Base-by-base conservation (phyloP, 1,140 invertebrate genomes). In the Polypedilum vanderplanki region DNA sequence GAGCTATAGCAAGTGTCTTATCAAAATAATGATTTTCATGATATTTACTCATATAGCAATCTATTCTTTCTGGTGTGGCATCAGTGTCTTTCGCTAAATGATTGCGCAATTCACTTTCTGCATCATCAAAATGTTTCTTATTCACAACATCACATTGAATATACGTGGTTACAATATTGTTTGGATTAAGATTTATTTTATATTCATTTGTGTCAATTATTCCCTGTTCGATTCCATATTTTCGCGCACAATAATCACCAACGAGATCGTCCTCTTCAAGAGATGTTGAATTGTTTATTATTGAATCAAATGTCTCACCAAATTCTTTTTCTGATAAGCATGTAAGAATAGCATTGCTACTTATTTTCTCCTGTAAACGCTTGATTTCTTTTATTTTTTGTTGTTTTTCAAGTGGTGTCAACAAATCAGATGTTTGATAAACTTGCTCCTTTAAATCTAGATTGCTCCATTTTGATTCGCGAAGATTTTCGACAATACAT, bases 11-110 rank as follows among this genome's bases (percentile, higher is more conserved):
- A 3, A 70, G 18, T 70, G 65, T 70, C 17, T 70, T 70, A 70
- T 70, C 65, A 22, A 70, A 70, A 70, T 70, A 70, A 70, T 70
- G 65, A 70, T 70, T 70, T 7, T 70, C 65, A 10, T 70, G 65
- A 10, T 70, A 70, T 20, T 70, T 70, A 1, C 18, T 20, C 17
- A 70, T 70, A 22, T 70, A 70, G 17, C 65, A 70, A 70, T 70
- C 17, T 10, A 70, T 18, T 18, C 18, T 70, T 5, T 70, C 65
- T 18, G 20, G 1, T 3, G 9, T 18, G 9, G 9, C 65, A 18
- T 22, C 17, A 2, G 10, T 18, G 18, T 70, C 65, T 18, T 7
- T 18, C 10, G 18, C n/a, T 20, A 70, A 22, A 22, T 70, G 65
- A 3, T 70, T 70, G 18, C 65, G 65, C 18, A 70, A 22, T 20